Evolutionary conservation across 2,113 vertebrate species (phyloP).

Genomic region (Lethenteron reissneri): DNA sequence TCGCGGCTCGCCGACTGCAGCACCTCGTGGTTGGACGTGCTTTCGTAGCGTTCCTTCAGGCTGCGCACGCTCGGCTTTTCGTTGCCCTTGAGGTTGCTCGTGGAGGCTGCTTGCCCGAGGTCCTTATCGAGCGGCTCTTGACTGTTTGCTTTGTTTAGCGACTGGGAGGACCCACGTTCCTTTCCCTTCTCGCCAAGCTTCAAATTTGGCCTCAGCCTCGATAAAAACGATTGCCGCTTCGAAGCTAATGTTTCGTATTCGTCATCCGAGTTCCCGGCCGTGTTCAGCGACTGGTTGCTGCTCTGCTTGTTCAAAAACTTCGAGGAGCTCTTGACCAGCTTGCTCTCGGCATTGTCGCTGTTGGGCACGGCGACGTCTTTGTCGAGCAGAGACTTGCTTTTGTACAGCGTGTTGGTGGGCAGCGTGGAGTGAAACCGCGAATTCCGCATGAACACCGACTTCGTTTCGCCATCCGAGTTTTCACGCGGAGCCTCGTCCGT

Average conservation of each 20-base stretch:
- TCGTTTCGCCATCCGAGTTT: neutral
- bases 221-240: no score
- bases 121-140: neutral
- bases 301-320: neutral
- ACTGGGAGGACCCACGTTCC: no score
- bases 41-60: neutral
- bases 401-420: neutral
- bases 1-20: neutral
- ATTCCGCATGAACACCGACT: neutral
- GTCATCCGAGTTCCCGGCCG: neutral
- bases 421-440: neutral
- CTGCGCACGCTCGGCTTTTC: neutral
- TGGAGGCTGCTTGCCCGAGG: neutral
- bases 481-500: no score
- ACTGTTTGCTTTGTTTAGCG: no score
- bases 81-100: neutral
- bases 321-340: neutral
- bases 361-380: neutral
- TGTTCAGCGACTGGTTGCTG: neutral
- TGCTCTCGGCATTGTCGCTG: neutral
- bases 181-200: no score
- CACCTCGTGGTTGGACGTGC: slow-evolving; percentile 1
- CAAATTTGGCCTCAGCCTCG: no score
- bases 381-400: neutral
- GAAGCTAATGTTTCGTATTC: neutral